phyloP scores from a whole-genome alignment of 1,140 invertebrate species.

The Coelopa frigida region DNA sequence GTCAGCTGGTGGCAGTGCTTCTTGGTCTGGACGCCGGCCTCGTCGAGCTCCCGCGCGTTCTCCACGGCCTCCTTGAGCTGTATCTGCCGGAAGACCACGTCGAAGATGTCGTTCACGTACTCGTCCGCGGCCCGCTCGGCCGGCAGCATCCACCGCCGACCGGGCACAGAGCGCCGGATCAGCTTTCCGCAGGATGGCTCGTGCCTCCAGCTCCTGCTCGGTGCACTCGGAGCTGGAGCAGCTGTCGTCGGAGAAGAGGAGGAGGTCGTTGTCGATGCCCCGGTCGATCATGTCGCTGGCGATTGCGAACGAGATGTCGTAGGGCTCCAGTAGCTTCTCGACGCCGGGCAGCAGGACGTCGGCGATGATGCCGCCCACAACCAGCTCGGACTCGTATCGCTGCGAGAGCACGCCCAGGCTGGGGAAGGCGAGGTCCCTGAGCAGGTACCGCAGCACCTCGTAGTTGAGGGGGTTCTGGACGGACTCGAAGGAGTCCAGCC shows the following conservation, averaged over 20 bases:
- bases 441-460: slow-evolving; percentile 22
- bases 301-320: slow-evolving; percentile 20
- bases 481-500: slow-evolving; percentile 44
- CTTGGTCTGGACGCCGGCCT: background rate
- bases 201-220: slow-evolving; percentile 17
- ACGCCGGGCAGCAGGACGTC: slow-evolving; percentile 25
- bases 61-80: background rate
- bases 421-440: slow-evolving; percentile 20
- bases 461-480: slow-evolving; percentile 43
- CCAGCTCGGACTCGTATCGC: slow-evolving; percentile 15
- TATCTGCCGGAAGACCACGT: slow-evolving; percentile 16
- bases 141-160: slow-evolving; percentile 27
- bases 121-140: slow-evolving; percentile 23
- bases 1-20: too few species aligned
- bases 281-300: slow-evolving; percentile 28
- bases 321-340: slow-evolving; percentile 19
- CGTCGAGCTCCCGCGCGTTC: background rate
- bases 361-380: slow-evolving; percentile 24
- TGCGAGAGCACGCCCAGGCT: slow-evolving; percentile 12
- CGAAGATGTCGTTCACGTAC: slow-evolving; percentile 19
- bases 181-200: slow-evolving; percentile 29
- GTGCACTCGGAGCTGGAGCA: slow-evolving; percentile 18
- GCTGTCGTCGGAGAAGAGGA: slow-evolving; percentile 27
- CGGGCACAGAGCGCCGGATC: slow-evolving; percentile 28
- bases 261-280: slow-evolving; percentile 31